Evolutionary conservation across 2,888 invertebrate species (phyloP).

Genomic region (Drosophila cyrtoloma): DNA sequence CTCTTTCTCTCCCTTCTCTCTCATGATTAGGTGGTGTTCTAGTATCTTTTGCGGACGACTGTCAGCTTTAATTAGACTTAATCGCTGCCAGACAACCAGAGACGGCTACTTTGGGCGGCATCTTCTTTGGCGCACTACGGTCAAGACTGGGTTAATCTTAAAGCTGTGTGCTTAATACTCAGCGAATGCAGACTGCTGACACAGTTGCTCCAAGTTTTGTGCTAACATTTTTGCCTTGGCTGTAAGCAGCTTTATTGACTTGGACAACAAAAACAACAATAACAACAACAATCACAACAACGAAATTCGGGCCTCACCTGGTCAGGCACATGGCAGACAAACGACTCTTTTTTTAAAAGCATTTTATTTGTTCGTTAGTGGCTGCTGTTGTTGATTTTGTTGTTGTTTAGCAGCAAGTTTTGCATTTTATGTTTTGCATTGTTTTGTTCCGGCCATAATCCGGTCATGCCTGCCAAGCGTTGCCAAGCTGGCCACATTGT

Average conservation of each 20-base stretch:
- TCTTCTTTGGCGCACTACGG: slow-evolving; percentile 27
- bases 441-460: slow-evolving; percentile 51
- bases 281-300: slow-evolving; percentile 32
- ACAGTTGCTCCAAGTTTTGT: slow-evolving; percentile 46
- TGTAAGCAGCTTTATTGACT: slow-evolving; percentile 51
- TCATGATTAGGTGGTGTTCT: slow-evolving; percentile 46
- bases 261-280: slow-evolving; percentile 26
- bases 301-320: slow-evolving; percentile 39
- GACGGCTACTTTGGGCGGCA: slow-evolving; percentile 9
- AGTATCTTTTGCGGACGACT: slow-evolving; percentile 51
- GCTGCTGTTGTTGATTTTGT: slow-evolving; percentile 36
- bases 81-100: slow-evolving; percentile 34
- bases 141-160: slow-evolving; percentile 65
- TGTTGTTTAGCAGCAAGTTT: slow-evolving; percentile 75
- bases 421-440: slow-evolving; percentile 70
- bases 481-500: slow-evolving; percentile 46
- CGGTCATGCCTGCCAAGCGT: slow-evolving; percentile 44
- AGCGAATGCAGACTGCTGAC: slow-evolving; percentile 41
- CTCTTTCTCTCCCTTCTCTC: background rate
- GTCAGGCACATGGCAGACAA: slow-evolving; percentile 61
- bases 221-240: slow-evolving; percentile 58
- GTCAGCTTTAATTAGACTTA: slow-evolving; percentile 72
- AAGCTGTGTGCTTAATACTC: slow-evolving; percentile 70
- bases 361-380: slow-evolving; percentile 49
- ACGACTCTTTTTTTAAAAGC: slow-evolving; percentile 50